Conservation (phyloP, 2,113 vertebrate species). For the Anas platyrhynchos region DNA sequence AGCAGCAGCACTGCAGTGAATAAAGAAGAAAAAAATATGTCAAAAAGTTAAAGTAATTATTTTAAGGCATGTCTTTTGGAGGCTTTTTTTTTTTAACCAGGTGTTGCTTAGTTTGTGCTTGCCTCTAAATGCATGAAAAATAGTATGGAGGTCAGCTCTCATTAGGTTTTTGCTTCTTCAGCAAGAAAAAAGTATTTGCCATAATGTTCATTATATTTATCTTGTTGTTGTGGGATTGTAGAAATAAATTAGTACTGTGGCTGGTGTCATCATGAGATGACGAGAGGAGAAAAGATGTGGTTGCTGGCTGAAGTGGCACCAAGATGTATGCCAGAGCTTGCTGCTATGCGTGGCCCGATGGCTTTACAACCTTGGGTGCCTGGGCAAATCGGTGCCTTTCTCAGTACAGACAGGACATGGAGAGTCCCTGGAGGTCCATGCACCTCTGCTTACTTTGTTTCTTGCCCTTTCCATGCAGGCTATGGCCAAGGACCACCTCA, state of each 20-base stretch:
- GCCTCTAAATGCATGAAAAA: neutral
- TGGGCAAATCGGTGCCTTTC: neutral
- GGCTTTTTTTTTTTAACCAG: neutral
- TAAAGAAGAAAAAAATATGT: neutral
- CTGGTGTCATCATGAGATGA: neutral
- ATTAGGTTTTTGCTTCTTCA: neutral
- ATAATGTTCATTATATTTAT: neutral
- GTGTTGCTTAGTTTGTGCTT: neutral
- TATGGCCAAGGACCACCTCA: neutral
- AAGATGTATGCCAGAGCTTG: neutral
- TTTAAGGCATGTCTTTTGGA: neutral
- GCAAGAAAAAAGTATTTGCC: neutral
- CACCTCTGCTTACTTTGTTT: neutral
- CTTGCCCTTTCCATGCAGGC: neutral
- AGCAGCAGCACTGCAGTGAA: neutral
- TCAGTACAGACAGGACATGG: neutral
- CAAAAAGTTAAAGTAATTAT: neutral
- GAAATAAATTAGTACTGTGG: neutral
- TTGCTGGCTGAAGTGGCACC: neutral
- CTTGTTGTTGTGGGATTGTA: neutral
- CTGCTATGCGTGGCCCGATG: neutral
- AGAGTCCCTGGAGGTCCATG: neutral
- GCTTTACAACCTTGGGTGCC: neutral
- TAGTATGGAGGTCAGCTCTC: neutral
- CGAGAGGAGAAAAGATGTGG: accelerated